Conservation (phyloP, 1,140 invertebrate species). For the Maconellicoccus hirsutus region DNA sequence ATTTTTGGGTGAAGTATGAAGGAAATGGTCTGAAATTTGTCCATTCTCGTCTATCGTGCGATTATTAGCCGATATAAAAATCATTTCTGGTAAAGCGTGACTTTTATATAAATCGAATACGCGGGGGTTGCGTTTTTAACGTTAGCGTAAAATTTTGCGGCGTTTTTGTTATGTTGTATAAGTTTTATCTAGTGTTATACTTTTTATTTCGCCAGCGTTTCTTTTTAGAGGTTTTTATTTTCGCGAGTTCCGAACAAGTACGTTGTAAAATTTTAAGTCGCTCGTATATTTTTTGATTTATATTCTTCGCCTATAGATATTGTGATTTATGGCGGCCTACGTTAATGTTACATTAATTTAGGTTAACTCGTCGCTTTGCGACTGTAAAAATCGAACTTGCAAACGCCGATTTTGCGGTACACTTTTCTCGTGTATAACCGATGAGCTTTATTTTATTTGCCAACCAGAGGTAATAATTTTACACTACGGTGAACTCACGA, state of each 20-base stretch:
- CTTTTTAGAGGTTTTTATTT: neutral
- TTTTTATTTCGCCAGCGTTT: neutral
- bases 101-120: neutral
- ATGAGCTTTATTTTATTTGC: no score
- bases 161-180: neutral
- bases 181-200: neutral
- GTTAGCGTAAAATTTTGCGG: neutral
- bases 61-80: conserved; percentile 5
- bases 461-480: no score
- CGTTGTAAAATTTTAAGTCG: conserved; percentile 9
- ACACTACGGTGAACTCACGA: no score
- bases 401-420: no score
- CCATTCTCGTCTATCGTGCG: neutral
- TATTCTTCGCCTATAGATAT: neutral
- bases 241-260: neutral
- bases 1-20: neutral
- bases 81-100: neutral
- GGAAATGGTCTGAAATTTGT: neutral
- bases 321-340: neutral
- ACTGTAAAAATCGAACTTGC: neutral
- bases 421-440: no score
- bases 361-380: conserved; percentile 1
- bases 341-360: neutral
- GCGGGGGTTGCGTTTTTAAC: neutral
- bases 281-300: conserved; percentile 5